Evolutionary conservation across 1,140 invertebrate species (phyloP).

Genomic region (Musca vetustissima): DNA sequence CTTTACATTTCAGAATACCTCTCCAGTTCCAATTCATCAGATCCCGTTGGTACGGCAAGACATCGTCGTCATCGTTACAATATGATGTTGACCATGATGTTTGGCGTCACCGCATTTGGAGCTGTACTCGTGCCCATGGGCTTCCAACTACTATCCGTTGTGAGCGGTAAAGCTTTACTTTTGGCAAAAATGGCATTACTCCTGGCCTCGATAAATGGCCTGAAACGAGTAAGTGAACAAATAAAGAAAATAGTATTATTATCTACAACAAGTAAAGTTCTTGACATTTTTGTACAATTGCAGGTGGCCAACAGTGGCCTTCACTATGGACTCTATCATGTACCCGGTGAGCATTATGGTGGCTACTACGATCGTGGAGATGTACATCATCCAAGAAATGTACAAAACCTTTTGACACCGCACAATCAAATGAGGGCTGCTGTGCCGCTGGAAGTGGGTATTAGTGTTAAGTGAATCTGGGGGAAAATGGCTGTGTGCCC

Average conservation of each 20-base stretch:
- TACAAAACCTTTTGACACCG: constrained; percentile 37
- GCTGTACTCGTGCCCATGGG: constrained; percentile 74
- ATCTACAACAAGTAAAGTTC: background rate
- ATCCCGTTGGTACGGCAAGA: constrained; percentile 38
- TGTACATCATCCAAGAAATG: constrained; percentile 47
- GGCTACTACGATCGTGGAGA: constrained; percentile 52
- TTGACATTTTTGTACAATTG: background rate
- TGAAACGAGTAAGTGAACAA: constrained; percentile 62
- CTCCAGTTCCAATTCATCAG: background rate
- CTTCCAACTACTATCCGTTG: constrained; percentile 74
- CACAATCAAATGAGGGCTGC: constrained; percentile 1
- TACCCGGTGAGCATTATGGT: constrained; percentile 45
- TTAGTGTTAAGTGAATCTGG: background rate
- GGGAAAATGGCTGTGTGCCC: background rate
- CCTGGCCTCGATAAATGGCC: constrained; percentile 73
- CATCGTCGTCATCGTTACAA: constrained; percentile 60
- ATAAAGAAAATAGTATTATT: background rate
- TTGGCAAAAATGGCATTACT: constrained; percentile 76
- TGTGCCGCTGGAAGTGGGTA: background rate
- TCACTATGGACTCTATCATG: constrained; percentile 52
- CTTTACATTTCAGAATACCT: background rate
- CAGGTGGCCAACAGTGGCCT: constrained; percentile 51
- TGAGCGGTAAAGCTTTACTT: constrained; percentile 74
- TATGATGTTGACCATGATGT: constrained; percentile 72
- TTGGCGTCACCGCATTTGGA: constrained; percentile 69